Evolutionary conservation across 2,113 vertebrate species (phyloP), one percentile per base, ranked within the genome.

Genomic region (Petrocephalus microphthalmus): DNA sequence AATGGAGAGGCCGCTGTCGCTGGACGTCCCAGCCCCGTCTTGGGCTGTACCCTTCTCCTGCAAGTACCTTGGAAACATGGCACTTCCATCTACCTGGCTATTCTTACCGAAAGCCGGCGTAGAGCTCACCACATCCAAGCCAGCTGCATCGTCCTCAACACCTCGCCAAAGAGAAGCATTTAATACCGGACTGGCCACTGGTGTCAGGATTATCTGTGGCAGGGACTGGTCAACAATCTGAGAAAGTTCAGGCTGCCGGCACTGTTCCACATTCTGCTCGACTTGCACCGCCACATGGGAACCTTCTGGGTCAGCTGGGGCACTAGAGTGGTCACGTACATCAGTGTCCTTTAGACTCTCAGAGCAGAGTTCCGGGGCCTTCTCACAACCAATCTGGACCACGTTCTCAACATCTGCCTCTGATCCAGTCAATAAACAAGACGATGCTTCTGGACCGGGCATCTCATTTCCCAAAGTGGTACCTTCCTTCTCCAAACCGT

Each of bases 1-100:
- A 42, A 91, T 86, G 5, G 90, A 67, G 42, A 89, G 22, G 29
- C 49, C 86, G n/a, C 90, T 87, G 54, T 81, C 88, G 1, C 90
- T 91, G 85, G 89, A 93, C 2, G 88, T 90, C 1, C 94, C 85
- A 37, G 92, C 91, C 3, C 91, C 91, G 90, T 93, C 92, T 42
- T 91, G 89, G 15, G 25, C 86, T 19, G 89, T 88, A 5, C 83
- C 90, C 49, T 60, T 85, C 56, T 90, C 89, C 47, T 20, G 0
- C 0, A 6, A 29, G 51, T 3, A 52, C 11, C 10, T 82, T 2
- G 13, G 64, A 8, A 78, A 81, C 6, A 29, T 83, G 0, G 53
- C 42, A 17, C 60, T 19, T 52, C 81, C 85, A 7, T 81, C 60
- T 2, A 13, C 67, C 52, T 5, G 8, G 29, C 20, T 13, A 37